Conservation (phyloP, 2,113 vertebrate genomes). For the Chionomys nivalis region DNA sequence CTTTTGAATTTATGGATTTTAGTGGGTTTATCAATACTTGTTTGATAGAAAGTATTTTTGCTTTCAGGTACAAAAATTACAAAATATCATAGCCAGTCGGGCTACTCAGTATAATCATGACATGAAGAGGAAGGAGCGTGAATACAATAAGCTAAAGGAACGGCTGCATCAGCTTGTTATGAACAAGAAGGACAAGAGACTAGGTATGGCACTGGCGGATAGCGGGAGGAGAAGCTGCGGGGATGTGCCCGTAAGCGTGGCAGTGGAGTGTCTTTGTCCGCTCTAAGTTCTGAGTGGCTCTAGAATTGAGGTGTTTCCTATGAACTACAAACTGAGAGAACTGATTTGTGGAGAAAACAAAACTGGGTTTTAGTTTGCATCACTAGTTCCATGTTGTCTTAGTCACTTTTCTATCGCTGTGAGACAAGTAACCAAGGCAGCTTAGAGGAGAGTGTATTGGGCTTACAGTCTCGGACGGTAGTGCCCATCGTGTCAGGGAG, state of each 20-base stretch:
- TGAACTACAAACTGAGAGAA: conserved; percentile 19
- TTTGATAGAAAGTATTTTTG: conserved; percentile 58
- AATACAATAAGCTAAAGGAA: conserved; percentile 95
- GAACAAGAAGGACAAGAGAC: conserved; percentile 95
- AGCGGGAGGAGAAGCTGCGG: not conserved
- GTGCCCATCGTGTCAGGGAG: not conserved
- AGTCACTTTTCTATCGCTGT: not conserved
- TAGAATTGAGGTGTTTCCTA: not conserved
- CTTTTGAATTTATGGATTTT: conserved; percentile 26
- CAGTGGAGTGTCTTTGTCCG: not conserved
- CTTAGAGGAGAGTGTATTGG: not conserved
- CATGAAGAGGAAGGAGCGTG: conserved; percentile 96
- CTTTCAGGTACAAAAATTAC: conserved; percentile 95
- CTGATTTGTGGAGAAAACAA: not conserved
- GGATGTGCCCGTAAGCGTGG: accelerated
- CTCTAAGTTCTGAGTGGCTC: not conserved
- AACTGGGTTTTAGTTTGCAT: conserved; percentile 48
- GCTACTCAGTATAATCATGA: conserved; percentile 97
- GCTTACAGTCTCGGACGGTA: not conserved
- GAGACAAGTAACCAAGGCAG: not conserved
- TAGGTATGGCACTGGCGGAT: conserved; percentile 84
- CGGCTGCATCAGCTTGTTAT: conserved; percentile 95
- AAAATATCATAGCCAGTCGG: conserved; percentile 95
- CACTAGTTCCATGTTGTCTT: not conserved
- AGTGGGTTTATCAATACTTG: not conserved